Conservation (phyloP, 2,113 vertebrate species). For the Taxidea taxus region DNA sequence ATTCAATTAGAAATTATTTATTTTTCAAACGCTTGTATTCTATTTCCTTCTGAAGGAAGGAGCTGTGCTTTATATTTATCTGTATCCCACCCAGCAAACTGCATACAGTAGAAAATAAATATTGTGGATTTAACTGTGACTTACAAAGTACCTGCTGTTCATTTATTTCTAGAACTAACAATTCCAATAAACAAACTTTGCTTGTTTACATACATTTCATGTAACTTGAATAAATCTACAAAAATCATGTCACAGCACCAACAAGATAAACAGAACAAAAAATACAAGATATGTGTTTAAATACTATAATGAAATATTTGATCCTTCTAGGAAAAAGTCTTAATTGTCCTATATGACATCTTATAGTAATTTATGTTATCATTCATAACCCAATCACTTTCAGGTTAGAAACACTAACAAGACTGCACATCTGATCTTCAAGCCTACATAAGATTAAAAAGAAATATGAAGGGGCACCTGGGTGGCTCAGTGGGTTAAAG, state of each 20-base stretch:
- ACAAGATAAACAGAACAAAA: not conserved
- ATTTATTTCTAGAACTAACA: not conserved
- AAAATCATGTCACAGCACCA: not conserved
- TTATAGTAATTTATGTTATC: not conserved
- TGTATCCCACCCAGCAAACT: not conserved
- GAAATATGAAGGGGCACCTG: too few relatives aligned
- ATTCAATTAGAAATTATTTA: not conserved
- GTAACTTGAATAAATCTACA: not conserved
- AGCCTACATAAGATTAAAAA: not conserved
- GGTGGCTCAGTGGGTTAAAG: too few relatives aligned
- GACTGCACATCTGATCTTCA: not conserved
- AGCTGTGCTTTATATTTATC: not conserved
- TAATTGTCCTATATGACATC: not conserved
- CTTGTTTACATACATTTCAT: not conserved
- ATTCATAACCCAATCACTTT: not conserved
- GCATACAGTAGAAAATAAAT: not conserved
- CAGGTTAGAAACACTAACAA: constrained; percentile 4
- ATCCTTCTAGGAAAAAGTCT: not conserved
- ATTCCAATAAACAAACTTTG: not conserved
- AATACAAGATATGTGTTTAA: not conserved
- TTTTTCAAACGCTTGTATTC: not conserved
- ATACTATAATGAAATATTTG: not conserved
- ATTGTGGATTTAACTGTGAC: not conserved
- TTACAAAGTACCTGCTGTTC: constrained; percentile 16
- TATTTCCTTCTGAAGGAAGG: not conserved